Percentiles rank a stretch among this genome's conserved stretches.
These are phyloP conservation scores for Drosophila atroscutellata DNA, from an alignment of 2,888 invertebrate species.

Conservation along the genomic window DNA sequence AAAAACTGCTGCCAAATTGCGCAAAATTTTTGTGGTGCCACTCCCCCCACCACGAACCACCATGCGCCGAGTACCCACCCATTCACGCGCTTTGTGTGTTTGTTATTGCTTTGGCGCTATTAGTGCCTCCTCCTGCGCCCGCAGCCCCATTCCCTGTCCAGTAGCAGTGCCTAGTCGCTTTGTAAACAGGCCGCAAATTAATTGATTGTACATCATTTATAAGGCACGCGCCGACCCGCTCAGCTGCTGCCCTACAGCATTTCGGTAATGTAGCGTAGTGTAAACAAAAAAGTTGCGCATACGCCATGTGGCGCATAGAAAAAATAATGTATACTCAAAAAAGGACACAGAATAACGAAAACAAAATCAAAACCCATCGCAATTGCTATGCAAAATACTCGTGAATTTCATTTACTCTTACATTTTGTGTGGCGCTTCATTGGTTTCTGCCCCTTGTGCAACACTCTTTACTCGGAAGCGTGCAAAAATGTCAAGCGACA, in stretches of 20 bases:
- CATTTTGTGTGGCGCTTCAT: constrained; percentile 63
- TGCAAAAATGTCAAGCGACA: constrained; percentile 43
- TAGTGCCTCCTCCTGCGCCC: not conserved
- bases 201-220: constrained; percentile 79
- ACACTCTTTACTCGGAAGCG: constrained; percentile 13
- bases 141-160: not conserved
- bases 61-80: not conserved
- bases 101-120: constrained; percentile 41
- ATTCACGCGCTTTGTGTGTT: constrained; percentile 33
- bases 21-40: constrained; percentile 51
- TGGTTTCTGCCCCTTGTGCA: constrained; percentile 30
- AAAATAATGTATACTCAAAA: constrained; percentile 1
- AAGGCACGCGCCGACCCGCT: constrained; percentile 61
- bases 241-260: not conserved
- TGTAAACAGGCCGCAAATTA: constrained; percentile 75
- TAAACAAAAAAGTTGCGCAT: constrained; percentile 61
- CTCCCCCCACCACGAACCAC: not conserved
- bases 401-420: constrained; percentile 75
- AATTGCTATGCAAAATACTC: constrained; percentile 77
- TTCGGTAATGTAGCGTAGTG: constrained; percentile 61
- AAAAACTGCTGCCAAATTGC: constrained; percentile 66
- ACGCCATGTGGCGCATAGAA: constrained; percentile 32
- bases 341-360: constrained; percentile 2
- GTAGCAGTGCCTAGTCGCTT: constrained; percentile 45
- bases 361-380: constrained; percentile 48